Percentiles rank a stretch among this genome's conserved stretches.
phyloP scores from a whole-genome alignment of 2,888 invertebrate species.

The Lithophane leautieri region DNA sequence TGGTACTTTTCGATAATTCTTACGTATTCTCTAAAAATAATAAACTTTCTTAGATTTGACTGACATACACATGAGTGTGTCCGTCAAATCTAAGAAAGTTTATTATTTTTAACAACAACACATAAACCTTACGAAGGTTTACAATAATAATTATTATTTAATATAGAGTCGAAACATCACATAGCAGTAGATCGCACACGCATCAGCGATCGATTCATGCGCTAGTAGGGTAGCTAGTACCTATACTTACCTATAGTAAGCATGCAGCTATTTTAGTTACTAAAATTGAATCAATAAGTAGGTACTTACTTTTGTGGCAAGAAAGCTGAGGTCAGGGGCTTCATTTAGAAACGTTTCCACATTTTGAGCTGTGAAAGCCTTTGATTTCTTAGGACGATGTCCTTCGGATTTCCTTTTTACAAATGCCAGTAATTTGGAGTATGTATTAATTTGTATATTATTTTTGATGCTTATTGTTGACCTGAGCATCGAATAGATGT shows the following conservation, averaged over 20 bases:
- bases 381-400: not conserved
- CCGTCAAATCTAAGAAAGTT: no score
- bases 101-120: not conserved
- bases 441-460: no score
- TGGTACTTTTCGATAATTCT: no score
- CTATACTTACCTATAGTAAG: not conserved
- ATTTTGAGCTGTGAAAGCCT: not conserved
- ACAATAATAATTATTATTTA: not conserved
- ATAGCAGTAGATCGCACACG: not conserved
- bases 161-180: not conserved
- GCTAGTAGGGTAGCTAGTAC: not conserved
- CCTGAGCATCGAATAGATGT: no score
- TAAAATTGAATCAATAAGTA: not conserved
- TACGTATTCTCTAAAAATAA: no score
- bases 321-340: not conserved
- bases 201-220: not conserved
- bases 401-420: not conserved
- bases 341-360: not conserved
- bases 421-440: not conserved
- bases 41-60: no score
- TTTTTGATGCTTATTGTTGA: no score
- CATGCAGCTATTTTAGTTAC: not conserved
- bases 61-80: no score
- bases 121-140: not conserved
- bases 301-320: not conserved